Evolutionary conservation across 2,113 vertebrate species (phyloP).

Genomic region (Micronycteris hirsuta): DNA sequence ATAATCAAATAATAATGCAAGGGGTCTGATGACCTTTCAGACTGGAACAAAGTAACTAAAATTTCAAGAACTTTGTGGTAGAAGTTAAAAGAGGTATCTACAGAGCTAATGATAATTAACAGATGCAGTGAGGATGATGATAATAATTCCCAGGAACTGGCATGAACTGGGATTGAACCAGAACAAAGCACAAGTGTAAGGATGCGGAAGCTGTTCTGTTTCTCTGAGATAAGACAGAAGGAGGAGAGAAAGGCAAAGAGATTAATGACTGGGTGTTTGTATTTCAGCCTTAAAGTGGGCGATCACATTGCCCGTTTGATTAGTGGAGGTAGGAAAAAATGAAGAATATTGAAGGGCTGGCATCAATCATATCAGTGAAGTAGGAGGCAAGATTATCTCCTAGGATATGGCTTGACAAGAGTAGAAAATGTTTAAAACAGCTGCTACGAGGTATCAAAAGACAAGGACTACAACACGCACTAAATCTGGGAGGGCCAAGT

Average conservation of each 20-base stretch:
- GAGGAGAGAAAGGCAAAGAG: background rate
- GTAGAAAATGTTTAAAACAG: background rate
- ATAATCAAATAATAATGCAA: background rate
- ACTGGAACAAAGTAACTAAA: background rate
- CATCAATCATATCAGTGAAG: background rate
- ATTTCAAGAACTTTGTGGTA: background rate
- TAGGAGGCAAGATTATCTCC: background rate
- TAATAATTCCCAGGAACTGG: background rate
- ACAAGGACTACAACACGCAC: background rate
- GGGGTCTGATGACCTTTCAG: background rate
- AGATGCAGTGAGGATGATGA: background rate
- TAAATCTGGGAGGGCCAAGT: background rate
- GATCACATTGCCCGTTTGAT: background rate
- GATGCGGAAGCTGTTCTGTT: background rate
- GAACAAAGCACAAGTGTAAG: background rate
- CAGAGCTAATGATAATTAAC: background rate
- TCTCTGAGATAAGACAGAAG: background rate
- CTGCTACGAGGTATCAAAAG: background rate
- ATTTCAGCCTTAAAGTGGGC: background rate
- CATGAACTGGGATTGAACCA: background rate
- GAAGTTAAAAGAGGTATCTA: background rate
- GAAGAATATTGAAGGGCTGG: background rate
- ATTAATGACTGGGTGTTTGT: background rate
- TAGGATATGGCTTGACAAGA: background rate
- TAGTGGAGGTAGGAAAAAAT: background rate